Evolutionary conservation across 2,797 vertebrate genomes (phyloP).

Genomic region (Danio aesculapii): DNA sequence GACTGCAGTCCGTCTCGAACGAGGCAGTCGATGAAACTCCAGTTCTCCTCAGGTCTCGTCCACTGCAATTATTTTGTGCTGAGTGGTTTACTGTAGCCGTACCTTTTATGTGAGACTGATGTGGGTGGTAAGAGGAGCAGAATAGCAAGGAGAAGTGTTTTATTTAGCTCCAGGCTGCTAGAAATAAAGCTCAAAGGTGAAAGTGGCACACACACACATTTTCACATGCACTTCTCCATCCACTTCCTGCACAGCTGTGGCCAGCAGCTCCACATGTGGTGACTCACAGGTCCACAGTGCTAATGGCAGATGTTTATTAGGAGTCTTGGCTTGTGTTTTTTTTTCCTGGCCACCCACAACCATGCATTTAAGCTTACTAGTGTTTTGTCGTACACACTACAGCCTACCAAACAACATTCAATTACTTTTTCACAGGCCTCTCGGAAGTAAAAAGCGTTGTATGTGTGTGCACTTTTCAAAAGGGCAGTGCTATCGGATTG

Average conservation of each 20-base stretch:
- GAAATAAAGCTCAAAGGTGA: conserved; percentile 35
- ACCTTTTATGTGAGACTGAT: background rate
- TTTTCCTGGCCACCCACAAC: conserved; percentile 15
- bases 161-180: conserved; percentile 11
- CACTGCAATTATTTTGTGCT: background rate
- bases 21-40: background rate
- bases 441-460: background rate
- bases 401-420: background rate
- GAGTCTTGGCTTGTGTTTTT: conserved; percentile 4
- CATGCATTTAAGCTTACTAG: background rate
- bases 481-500: conserved; percentile 3
- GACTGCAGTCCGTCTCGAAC: background rate
- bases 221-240: conserved; percentile 14
- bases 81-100: background rate
- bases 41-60: background rate
- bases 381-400: background rate
- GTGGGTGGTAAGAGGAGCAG: background rate
- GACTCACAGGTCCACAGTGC: conserved; percentile 39
- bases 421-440: background rate
- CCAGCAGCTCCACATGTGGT: conserved; percentile 49
- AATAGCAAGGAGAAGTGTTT: background rate
- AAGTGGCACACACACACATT: conserved; percentile 26
- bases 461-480: conserved; percentile 45
- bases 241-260: conserved; percentile 47
- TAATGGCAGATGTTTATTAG: conserved; percentile 57